Evolutionary conservation across 1,140 invertebrate genomes (phyloP).

Genomic region (Pteromalus puparum): DNA sequence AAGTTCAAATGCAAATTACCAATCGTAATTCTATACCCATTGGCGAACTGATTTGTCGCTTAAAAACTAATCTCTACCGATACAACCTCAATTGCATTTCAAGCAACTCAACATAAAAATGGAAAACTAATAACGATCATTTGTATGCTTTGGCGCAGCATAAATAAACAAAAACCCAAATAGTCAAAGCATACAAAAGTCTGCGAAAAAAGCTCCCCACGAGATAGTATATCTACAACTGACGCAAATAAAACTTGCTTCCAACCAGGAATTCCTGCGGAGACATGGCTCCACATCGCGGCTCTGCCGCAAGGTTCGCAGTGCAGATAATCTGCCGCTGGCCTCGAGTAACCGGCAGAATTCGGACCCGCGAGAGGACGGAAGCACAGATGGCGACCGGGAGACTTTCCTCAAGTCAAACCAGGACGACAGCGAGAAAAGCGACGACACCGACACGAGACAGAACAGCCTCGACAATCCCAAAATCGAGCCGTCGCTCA

Average conservation of each 20-base stretch:
- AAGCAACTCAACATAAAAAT: constrained; percentile 21
- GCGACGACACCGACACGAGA: constrained; percentile 63
- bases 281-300: constrained; percentile 86
- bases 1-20: too few relatives aligned
- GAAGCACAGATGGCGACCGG: constrained; percentile 74
- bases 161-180: not conserved
- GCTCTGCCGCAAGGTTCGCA: constrained; percentile 85
- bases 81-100: not conserved
- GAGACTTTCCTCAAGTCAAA: constrained; percentile 67
- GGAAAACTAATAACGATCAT: not conserved
- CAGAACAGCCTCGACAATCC: constrained; percentile 67
- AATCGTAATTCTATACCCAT: not conserved
- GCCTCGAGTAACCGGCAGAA: constrained; percentile 64
- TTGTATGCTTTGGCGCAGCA: not conserved
- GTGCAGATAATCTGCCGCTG: constrained; percentile 79
- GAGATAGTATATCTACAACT: not conserved
- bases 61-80: not conserved
- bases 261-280: constrained; percentile 79
- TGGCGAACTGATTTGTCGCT: not conserved
- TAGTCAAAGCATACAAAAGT: too few relatives aligned
- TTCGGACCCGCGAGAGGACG: constrained; percentile 64
- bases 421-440: constrained; percentile 66
- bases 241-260: constrained; percentile 9
- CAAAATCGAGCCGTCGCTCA: constrained; percentile 63
- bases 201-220: too few relatives aligned